These are phyloP conservation scores for Platysteira castanea DNA, from an alignment of 2,113 vertebrate genomes.

Conservation along the genomic window DNA sequence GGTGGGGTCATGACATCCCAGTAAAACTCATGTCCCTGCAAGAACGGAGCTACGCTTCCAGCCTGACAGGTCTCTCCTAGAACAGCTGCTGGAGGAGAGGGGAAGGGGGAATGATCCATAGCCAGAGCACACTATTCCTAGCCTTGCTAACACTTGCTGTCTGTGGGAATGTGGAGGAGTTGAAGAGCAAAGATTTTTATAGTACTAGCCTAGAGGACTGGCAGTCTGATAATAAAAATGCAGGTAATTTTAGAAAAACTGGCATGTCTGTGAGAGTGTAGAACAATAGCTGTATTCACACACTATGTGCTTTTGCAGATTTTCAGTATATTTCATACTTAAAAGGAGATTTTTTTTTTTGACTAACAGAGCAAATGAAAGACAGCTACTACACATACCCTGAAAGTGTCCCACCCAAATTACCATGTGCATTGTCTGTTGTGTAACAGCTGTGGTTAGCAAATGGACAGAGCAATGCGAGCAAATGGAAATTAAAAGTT, in stretches of 20 bases:
- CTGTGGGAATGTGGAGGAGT: neutral
- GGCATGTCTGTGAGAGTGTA: neutral
- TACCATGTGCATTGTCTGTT: neutral
- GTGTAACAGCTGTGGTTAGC: neutral
- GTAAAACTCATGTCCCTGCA: neutral
- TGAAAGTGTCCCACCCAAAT: neutral
- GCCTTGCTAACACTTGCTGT: neutral
- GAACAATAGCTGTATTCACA: neutral
- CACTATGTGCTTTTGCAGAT: neutral
- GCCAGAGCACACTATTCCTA: neutral
- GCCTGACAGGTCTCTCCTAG: neutral
- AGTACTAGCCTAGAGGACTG: neutral
- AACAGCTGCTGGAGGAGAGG: neutral
- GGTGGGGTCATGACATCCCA: neutral
- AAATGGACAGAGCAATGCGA: neutral
- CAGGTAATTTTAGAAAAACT: neutral
- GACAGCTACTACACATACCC: neutral
- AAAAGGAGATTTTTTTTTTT: neutral
- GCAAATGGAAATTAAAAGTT: neutral
- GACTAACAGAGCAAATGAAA: neutral
- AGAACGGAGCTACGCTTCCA: rapidly evolving
- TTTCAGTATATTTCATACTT: neutral
- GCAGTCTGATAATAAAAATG: neutral
- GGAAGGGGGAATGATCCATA: neutral
- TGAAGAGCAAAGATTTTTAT: neutral